These are phyloP conservation scores for Diaphora mendica DNA, from an alignment of 2,888 invertebrate genomes.

Conservation along the genomic window DNA sequence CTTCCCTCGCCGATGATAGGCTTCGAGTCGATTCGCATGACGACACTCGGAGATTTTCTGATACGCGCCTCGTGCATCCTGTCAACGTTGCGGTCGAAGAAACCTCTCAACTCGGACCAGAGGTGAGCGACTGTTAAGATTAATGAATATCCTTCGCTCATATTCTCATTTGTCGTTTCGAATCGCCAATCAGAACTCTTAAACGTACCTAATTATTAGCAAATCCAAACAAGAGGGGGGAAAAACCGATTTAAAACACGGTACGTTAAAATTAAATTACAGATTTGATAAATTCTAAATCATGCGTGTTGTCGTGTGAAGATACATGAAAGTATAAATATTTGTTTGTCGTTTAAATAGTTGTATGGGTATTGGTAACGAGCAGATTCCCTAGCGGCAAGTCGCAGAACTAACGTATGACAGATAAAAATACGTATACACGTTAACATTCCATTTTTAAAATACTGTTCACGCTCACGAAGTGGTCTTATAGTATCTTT, in stretches of 20 bases:
- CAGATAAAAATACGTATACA: too few species aligned
- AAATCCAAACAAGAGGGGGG: not conserved
- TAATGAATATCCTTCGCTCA: not conserved
- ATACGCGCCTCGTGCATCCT: conserved; percentile 55
- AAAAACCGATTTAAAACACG: not conserved
- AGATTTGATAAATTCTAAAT: not conserved
- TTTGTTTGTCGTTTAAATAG: not conserved
- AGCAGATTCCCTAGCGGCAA: too few species aligned
- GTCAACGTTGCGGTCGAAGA: conserved; percentile 39
- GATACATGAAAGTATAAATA: too few species aligned
- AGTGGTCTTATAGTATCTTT: too few species aligned
- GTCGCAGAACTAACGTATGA: too few species aligned
- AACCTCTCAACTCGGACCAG: conserved; percentile 58
- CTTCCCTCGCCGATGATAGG: conserved; percentile 57
- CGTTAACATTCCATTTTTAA: too few species aligned
- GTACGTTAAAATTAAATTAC: not conserved
- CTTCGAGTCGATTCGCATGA: conserved; percentile 42
- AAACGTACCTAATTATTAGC: too few species aligned
- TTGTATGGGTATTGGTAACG: too few species aligned
- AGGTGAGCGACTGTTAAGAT: conserved; percentile 27
- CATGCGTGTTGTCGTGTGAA: not conserved
- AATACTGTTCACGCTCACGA: too few species aligned
- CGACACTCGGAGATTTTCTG: conserved; percentile 56
- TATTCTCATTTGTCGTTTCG: not conserved
- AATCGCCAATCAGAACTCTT: not conserved